These are phyloP conservation scores for Egretta garzetta DNA, from an alignment of 2,113 vertebrate genomes.

Conservation along the genomic window DNA sequence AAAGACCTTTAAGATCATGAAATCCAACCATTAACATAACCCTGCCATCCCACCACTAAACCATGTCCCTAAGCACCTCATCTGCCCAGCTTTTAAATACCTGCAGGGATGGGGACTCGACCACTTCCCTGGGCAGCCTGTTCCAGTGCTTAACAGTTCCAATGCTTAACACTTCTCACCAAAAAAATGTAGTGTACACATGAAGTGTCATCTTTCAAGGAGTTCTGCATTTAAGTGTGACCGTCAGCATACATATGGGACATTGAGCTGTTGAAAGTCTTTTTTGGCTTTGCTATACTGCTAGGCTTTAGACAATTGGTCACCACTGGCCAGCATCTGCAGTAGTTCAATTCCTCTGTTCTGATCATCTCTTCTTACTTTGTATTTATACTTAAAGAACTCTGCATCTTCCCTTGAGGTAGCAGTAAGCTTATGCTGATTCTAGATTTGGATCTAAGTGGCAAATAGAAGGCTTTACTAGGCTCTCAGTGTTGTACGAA, in stretches of 20 bases:
- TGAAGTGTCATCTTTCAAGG: background rate
- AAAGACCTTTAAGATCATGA: too few species aligned
- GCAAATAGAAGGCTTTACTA: background rate
- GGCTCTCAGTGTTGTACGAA: background rate
- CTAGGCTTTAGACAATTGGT: background rate
- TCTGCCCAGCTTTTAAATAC: too few species aligned
- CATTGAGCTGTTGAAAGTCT: background rate
- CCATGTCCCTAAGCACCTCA: too few species aligned
- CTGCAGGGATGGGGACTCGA: too few species aligned
- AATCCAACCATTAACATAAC: too few species aligned
- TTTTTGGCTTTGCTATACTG: background rate
- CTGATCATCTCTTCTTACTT: background rate
- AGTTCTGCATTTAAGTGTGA: background rate
- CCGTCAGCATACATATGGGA: background rate
- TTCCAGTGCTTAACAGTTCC: too few species aligned
- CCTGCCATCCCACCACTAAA: too few species aligned
- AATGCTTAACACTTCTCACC: background rate
- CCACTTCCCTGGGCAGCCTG: too few species aligned
- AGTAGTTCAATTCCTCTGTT: background rate
- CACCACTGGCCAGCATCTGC: background rate
- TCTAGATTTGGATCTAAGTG: background rate
- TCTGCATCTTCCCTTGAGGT: background rate
- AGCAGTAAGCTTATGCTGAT: background rate
- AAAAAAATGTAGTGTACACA: background rate
- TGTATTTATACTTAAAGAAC: background rate